Evolutionary conservation across 2,888 invertebrate species (phyloP), one percentile per base, ranked within the genome.

Genomic region (Portevinia maculata): DNA sequence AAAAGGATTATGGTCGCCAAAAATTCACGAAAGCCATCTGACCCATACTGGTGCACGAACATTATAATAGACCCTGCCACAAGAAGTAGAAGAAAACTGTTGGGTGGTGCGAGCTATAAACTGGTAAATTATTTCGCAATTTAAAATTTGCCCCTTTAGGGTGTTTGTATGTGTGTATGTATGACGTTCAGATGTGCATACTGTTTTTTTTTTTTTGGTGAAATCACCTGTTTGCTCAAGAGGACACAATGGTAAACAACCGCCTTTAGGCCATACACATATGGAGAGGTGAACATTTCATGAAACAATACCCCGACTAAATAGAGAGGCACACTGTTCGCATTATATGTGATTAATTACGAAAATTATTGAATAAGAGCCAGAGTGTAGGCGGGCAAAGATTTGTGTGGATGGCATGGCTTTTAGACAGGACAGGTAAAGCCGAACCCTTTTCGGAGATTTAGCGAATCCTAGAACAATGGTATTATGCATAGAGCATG

Each of bases 271-370:
- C 52, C 19, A 44, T 52, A 5, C 37, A 24, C n/a, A 44, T 5
- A 32, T 37, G n/a, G 15, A 48, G 17, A 41, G 3, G 13, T 17
- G 46, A 39, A 48, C 21, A 30, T 57, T 57, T 34, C 24, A 15
- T 50, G 15, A 39, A 70, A 70, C 70, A 70, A 70, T 70, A n/a
- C 41, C 21, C 24, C 24, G n/a, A 15, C 3, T 17, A 1, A 19
- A 9, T 4, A 24, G 41, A 39, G 57, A 39, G 41, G 32, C 13
- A 39, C 21, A 21, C 37, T 70, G 70, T 28, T 34, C 15, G 59
- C 65, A 75, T 81, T 76, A 81, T 76, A 64, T 76, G 48, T 65
- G 81, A 81, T 81, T 71, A 81, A 81, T 65, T 71, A 65, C 76
- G 65, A 19, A 75, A 75, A 81, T 75, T 81, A 70, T 46, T 60